These are phyloP conservation scores for Hydrotaea cyrtoneurina DNA, from an alignment of 2,888 invertebrate genomes.

Conservation along the genomic window DNA sequence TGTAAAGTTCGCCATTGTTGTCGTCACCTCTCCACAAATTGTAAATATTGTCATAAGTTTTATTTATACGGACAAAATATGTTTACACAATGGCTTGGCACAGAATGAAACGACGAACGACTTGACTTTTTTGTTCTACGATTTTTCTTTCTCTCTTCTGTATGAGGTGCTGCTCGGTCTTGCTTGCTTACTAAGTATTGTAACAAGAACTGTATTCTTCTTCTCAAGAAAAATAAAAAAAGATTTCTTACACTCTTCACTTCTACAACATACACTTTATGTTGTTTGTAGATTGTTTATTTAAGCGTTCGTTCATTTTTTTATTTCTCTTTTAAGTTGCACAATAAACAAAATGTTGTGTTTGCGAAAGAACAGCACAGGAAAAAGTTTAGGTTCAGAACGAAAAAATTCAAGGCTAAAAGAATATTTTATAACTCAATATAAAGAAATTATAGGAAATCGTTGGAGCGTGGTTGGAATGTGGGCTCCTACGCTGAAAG, in stretches of 20 bases:
- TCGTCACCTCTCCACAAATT: neutral
- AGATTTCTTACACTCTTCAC: neutral
- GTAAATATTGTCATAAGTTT: neutral
- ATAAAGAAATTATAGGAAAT: too few relatives aligned
- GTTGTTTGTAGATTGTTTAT: neutral
- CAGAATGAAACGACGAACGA: neutral
- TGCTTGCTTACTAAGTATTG: neutral
- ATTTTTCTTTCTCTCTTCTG: neutral
- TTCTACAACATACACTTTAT: neutral
- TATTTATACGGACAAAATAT: too few relatives aligned
- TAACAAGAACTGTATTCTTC: neutral
- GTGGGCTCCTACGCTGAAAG: too few relatives aligned
- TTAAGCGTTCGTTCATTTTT: neutral
- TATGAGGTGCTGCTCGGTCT: neutral
- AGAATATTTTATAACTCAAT: too few relatives aligned
- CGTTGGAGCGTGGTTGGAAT: too few relatives aligned
- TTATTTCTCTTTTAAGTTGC: conserved; percentile 9
- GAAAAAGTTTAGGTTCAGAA: neutral
- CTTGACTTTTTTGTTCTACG: neutral
- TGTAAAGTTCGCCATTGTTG: neutral
- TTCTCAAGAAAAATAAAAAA: neutral
- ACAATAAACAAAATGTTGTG: neutral
- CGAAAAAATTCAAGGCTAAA: too few relatives aligned
- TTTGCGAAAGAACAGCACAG: neutral
- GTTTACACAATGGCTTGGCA: neutral